phyloP scores from a whole-genome alignment of 2,797 vertebrate species.

The Salmo trutta region DNA sequence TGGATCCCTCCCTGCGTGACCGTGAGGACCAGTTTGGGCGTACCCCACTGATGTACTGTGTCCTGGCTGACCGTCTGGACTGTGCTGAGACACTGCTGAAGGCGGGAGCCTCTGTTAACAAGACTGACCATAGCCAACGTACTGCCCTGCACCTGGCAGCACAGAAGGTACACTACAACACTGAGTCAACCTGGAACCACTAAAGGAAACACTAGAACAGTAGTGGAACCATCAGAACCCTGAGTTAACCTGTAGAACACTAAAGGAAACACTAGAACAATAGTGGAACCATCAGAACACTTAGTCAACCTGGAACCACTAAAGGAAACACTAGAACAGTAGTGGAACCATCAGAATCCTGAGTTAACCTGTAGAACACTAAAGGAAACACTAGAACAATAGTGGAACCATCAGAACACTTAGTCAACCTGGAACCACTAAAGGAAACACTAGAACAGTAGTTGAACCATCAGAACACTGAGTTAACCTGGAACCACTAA shows the following conservation, averaged over 20 bases:
- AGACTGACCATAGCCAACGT: conserved; percentile 89
- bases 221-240: background rate
- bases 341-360: no score
- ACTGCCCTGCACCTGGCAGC: conserved; percentile 94
- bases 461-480: no score
- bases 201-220: background rate
- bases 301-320: background rate
- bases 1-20: conserved; percentile 87
- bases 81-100: conserved; percentile 93
- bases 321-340: background rate
- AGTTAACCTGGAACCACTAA: no score
- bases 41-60: conserved; percentile 97
- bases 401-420: no score
- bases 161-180: conserved; percentile 81
- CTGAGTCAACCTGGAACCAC: background rate
- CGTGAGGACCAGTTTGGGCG: conserved; percentile 96
- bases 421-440: no score
- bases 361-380: background rate
- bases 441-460: no score
- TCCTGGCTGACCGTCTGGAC: conserved; percentile 92
- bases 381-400: no score
- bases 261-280: background rate
- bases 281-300: background rate
- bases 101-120: conserved; percentile 90
- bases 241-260: background rate